Conservation (phyloP, 2,888 invertebrate genomes). For the Heteropelma amictum region DNA sequence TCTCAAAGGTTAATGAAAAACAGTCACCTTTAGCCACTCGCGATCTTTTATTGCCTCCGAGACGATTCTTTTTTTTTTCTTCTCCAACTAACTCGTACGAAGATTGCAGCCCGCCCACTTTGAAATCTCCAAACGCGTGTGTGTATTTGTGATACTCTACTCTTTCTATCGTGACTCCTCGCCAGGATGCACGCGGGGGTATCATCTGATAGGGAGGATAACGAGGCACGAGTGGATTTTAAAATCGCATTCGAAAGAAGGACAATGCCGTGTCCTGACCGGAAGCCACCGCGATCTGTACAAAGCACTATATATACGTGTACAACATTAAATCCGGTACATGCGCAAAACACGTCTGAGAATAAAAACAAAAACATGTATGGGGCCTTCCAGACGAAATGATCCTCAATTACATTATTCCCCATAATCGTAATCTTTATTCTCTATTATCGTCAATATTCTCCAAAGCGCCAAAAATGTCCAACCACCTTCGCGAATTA, state of each 20-base stretch:
- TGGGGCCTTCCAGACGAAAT: not conserved
- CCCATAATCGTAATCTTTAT: not conserved
- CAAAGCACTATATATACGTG: not conserved
- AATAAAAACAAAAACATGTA: too few relatives aligned
- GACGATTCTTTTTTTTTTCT: not conserved
- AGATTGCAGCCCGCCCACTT: conserved; percentile 32
- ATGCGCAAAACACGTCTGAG: too few relatives aligned
- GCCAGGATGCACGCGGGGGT: conserved; percentile 50
- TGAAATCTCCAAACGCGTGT: not conserved
- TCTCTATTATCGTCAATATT: too few relatives aligned
- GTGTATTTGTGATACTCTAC: not conserved
- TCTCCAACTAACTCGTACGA: conserved; percentile 3
- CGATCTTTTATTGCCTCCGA: not conserved
- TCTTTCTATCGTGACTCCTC: conserved; percentile 50
- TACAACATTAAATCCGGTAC: too few relatives aligned
- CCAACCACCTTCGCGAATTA: too few relatives aligned
- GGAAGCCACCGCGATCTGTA: conserved; percentile 27
- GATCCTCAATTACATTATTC: not conserved
- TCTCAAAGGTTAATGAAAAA: not conserved
- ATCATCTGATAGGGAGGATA: conserved; percentile 73
- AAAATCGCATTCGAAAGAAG: conserved; percentile 74
- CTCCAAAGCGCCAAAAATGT: too few relatives aligned
- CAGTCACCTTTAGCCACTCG: not conserved
- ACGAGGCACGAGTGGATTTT: conserved; percentile 78
- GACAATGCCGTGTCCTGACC: conserved; percentile 70